A percentile compares a stretch with the other conserved stretches of the same genome.
phyloP scores from a whole-genome alignment of 2,797 vertebrate species.

The Novumbra hubbsi region DNA sequence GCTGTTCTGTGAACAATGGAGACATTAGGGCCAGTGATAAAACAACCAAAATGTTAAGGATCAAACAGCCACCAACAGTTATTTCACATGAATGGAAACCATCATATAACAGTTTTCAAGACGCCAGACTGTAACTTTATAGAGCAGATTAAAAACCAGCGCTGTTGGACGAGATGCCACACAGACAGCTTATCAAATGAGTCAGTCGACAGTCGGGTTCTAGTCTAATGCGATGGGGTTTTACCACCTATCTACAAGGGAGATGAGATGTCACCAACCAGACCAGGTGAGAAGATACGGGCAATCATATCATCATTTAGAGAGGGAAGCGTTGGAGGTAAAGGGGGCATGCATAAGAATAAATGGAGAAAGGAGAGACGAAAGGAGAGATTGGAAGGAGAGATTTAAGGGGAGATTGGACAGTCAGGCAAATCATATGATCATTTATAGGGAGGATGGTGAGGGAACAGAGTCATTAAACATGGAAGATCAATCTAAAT shows the following conservation, averaged over 20 bases:
- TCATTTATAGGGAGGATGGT: not conserved
- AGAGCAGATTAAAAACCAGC: not conserved
- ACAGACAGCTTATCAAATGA: conserved; percentile 22
- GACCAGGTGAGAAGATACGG: not conserved
- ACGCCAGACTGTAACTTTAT: not conserved
- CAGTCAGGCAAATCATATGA: not conserved
- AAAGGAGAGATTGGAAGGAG: not conserved
- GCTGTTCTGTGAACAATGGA: no score
- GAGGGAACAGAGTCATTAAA: not conserved
- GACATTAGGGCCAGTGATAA: no score
- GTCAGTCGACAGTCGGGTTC: conserved; percentile 29
- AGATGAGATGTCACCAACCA: not conserved
- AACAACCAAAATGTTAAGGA: no score
- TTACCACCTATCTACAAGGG: conserved; percentile 20
- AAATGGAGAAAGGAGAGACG: no score
- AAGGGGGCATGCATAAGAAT: not conserved
- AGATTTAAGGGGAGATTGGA: not conserved
- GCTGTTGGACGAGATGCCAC: not conserved
- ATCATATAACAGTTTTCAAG: not conserved
- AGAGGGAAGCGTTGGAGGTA: not conserved
- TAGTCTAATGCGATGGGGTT: conserved; percentile 40
- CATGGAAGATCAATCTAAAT: conserved; percentile 43
- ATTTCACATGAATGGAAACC: not conserved
- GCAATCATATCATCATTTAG: not conserved
- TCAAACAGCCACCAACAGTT: not conserved